Evolutionary conservation across 1,140 invertebrate species (phyloP), one percentile per base, ranked within the genome.

Genomic region (Drosophila ogumai): DNA sequence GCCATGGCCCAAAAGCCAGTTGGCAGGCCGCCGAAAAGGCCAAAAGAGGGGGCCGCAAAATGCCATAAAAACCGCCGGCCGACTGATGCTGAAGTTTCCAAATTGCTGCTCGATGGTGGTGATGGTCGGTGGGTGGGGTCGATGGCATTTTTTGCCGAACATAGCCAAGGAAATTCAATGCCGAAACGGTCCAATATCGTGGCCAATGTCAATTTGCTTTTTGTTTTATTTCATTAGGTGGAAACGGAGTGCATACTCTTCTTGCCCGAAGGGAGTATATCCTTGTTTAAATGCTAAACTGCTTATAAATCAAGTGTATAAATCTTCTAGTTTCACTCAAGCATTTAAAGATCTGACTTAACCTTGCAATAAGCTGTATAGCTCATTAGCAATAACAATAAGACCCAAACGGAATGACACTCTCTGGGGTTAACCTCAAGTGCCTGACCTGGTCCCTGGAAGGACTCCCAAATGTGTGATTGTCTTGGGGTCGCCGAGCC

Each of bases 141-240:
- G n/a, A 9, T 54, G 40, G 17, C 5, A 12, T 63, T 72, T 71
- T 75, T 63, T 54, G 52, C 44, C 40, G 50, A 57, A 25, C 32
- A 47, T 63, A 19, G 25, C 43, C 34, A 25, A 32, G 25, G 60
- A 56, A 36, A 44, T n/a, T 66, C 13, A 31, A 57, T 41, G 38
- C 12, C 47, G n/a, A 36, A 38, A 44, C 36, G 47, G 31, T 36
- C 25, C 49, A 57, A 59, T 72, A 50, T 69, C 64, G 58, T 66
- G 66, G 49, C 32, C 59, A 79, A 61, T 59, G 68, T 43, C 59
- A 52, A 65, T 61, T 82, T 76, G 52, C 57, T 75, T 84, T 84
- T 85, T 85, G 77, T 85, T 68, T 73, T 59, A 77, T 85, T 84
- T 84, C 59, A 84, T 84, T 84, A 66, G 80, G 75, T 67, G 58